Evolutionary conservation across 2,113 vertebrate species (phyloP).

Genomic region (Amblyopsis rosae): DNA sequence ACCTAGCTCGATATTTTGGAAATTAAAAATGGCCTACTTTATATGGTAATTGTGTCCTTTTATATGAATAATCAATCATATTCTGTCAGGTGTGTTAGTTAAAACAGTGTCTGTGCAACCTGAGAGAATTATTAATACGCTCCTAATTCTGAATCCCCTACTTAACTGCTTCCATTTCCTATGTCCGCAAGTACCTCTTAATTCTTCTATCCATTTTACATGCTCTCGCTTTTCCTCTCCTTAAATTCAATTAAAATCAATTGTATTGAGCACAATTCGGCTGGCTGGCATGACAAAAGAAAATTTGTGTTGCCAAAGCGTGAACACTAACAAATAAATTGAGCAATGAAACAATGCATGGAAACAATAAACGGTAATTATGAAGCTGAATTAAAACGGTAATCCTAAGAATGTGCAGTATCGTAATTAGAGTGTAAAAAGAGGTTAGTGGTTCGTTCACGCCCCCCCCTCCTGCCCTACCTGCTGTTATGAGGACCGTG

Average conservation of each 20-base stretch:
- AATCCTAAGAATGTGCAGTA: conserved; percentile 48
- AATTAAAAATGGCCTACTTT: conserved; percentile 45
- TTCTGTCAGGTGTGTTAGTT: conserved; percentile 32
- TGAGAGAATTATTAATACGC: conserved; percentile 29
- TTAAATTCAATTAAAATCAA: conserved; percentile 54
- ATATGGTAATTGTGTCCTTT: conserved; percentile 64
- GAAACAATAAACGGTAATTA: conserved; percentile 66
- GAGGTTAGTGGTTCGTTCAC: conserved; percentile 38
- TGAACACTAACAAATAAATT: conserved; percentile 72
- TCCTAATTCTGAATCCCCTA: conserved; percentile 31
- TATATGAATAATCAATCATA: conserved; percentile 60
- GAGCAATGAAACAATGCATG: conserved; percentile 67
- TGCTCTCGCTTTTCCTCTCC: conserved; percentile 18
- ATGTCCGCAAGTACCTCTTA: conserved; percentile 39
- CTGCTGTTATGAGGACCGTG: conserved; percentile 65
- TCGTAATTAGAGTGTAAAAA: conserved; percentile 54
- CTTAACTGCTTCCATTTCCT: conserved; percentile 18
- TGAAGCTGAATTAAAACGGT: conserved; percentile 64
- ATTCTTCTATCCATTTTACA: conserved; percentile 1
- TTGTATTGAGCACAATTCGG: conserved; percentile 53
- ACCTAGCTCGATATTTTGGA: conserved; percentile 13
- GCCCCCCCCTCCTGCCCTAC: conserved; percentile 1
- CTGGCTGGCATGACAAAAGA: conserved; percentile 66
- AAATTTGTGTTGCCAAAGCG: conserved; percentile 58
- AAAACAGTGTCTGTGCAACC: conserved; percentile 23